A percentile compares a stretch with the other conserved stretches of the same genome.
These are phyloP conservation scores for Anthopleura sola DNA, from an alignment of 64 coral and sea anemone genomes.

Conservation along the genomic window DNA sequence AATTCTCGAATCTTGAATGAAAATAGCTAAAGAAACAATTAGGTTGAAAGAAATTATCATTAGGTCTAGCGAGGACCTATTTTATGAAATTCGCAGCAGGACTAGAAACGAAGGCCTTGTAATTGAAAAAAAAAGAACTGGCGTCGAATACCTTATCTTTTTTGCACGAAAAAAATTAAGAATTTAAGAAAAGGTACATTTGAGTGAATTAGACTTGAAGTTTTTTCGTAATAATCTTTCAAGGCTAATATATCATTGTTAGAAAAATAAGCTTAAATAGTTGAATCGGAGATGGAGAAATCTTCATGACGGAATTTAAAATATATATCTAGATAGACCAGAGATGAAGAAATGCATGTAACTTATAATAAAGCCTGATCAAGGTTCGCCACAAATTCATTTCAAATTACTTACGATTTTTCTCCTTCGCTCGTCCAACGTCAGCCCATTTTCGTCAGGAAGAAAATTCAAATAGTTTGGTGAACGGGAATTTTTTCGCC, in stretches of 20 bases:
- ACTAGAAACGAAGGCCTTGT: neutral
- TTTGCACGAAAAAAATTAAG: neutral
- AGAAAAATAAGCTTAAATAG: constrained; percentile 2
- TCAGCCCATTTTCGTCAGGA: constrained; percentile 25
- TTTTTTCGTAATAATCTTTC: neutral
- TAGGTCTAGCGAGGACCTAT: neutral
- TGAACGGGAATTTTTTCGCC: constrained; percentile 17
- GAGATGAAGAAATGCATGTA: neutral
- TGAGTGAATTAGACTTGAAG: neutral
- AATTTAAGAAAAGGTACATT: neutral
- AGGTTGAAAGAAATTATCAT: neutral
- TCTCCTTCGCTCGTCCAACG: neutral
- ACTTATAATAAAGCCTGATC: neutral
- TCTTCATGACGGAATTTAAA: neutral
- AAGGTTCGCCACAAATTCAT: neutral
- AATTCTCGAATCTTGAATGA: neutral
- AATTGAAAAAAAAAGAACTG: neutral
- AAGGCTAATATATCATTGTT: neutral
- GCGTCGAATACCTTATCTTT: neutral
- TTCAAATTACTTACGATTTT: constrained; percentile 21
- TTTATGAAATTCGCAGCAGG: neutral
- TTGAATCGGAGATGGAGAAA: neutral
- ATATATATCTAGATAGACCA: neutral
- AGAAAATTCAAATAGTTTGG: constrained; percentile 34
- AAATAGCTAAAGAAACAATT: neutral